A percentile compares a stretch with the other conserved stretches of the same genome.
These are phyloP conservation scores for Hypomecis punctinalis DNA, from an alignment of 2,888 invertebrate genomes.

Conservation along the genomic window DNA sequence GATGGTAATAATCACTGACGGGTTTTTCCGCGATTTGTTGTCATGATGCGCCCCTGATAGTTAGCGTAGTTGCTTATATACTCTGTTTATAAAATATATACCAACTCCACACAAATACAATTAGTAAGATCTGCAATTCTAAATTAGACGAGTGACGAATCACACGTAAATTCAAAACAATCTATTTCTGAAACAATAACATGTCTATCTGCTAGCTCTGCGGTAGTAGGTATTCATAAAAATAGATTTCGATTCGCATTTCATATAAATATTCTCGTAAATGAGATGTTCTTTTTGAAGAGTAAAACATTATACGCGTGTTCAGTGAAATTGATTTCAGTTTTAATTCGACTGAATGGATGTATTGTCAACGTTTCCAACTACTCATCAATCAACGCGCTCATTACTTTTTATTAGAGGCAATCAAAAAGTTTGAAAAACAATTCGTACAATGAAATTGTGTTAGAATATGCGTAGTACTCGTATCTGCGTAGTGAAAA, in stretches of 20 bases:
- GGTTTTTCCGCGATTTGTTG: neutral
- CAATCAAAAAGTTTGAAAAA: neutral
- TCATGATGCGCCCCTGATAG: no score
- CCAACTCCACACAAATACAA: conserved; percentile 12
- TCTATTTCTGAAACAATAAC: conserved; percentile 46
- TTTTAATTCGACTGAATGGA: neutral
- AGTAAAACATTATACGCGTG: neutral
- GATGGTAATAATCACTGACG: no score
- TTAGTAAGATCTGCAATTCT: conserved; percentile 20
- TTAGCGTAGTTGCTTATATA: neutral
- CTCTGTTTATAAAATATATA: conserved; percentile 8
- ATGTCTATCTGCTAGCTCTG: conserved; percentile 39
- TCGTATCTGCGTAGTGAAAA: no score
- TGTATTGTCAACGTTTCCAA: neutral
- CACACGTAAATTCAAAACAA: conserved; percentile 38
- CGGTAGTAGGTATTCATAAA: conserved; percentile 35
- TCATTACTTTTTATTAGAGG: neutral
- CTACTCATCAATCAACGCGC: neutral
- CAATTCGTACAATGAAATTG: neutral
- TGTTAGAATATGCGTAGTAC: no score
- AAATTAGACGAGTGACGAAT: conserved; percentile 35
- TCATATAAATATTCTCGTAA: conserved; percentile 36
- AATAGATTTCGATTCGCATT: conserved; percentile 33
- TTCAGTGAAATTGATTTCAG: conserved; percentile 3
- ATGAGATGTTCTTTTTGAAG: conserved; percentile 29